Conservation (phyloP, 2,888 invertebrate species). For the Acleris laterana region DNA sequence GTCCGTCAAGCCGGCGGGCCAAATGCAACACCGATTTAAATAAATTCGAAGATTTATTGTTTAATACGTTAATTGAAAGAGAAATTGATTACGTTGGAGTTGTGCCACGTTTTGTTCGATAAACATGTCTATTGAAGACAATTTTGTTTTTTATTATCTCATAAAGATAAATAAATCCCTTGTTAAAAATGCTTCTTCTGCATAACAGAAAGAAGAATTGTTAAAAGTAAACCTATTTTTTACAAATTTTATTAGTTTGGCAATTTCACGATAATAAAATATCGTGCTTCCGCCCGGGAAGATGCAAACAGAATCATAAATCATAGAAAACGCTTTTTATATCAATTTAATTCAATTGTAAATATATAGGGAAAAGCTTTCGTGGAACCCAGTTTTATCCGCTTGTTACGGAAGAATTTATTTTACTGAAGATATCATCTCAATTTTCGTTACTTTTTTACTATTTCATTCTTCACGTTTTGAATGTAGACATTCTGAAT, state of each 20-base stretch:
- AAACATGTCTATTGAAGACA: neutral
- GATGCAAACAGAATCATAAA: constrained; percentile 7
- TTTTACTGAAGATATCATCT: neutral
- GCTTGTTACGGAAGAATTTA: neutral
- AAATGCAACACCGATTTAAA: constrained; percentile 46
- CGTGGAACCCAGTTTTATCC: constrained; percentile 5
- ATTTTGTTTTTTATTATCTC: no score
- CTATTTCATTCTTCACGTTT: no score
- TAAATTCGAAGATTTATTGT: constrained; percentile 7
- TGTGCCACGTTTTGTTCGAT: constrained; percentile 2
- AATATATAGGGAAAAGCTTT: constrained; percentile 16
- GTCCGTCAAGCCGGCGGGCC: constrained; percentile 48
- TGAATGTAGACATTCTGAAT: no score
- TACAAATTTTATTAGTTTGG: constrained; percentile 1
- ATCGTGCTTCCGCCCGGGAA: neutral
- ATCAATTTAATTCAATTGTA: constrained; percentile 22
- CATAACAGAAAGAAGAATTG: no score
- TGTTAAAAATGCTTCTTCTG: no score
- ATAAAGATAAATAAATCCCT: no score
- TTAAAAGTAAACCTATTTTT: no score
- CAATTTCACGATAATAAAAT: neutral
- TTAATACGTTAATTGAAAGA: neutral
- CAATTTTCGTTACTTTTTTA: neutral
- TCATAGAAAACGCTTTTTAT: constrained; percentile 17
- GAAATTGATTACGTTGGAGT: constrained; percentile 6